phyloP scores from a whole-genome alignment of 2,113 vertebrate genomes.

The Collichthys lucidus region DNA sequence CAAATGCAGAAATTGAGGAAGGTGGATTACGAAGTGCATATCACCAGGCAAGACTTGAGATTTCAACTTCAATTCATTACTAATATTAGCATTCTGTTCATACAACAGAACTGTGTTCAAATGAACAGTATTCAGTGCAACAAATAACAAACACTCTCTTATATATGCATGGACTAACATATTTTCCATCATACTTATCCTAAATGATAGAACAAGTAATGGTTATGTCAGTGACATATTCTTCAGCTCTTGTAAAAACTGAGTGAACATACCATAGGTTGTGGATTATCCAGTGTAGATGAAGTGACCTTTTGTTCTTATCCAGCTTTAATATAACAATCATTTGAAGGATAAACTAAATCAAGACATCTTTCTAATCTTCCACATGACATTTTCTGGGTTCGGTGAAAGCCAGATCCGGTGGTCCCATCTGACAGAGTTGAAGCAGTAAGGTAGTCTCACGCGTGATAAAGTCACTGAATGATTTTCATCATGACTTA shows the following conservation, averaged over 20 bases:
- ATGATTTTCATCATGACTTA: conserved; percentile 17
- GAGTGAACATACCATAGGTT: neutral
- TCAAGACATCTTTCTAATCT: conserved; percentile 48
- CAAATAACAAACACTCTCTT: neutral
- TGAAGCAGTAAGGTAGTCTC: neutral
- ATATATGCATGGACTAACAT: neutral
- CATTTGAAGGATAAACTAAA: conserved; percentile 33
- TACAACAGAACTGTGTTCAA: no score
- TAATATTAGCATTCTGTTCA: no score
- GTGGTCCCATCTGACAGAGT: neutral
- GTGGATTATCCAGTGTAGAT: conserved; percentile 46
- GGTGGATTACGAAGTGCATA: neutral
- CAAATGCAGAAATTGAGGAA: neutral
- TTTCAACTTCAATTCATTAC: neutral
- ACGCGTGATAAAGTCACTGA: neutral
- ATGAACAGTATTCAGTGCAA: no score
- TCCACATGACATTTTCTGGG: conserved; percentile 1
- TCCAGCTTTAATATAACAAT: conserved; percentile 47
- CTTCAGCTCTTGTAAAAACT: neutral
- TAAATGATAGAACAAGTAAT: neutral
- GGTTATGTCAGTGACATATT: neutral
- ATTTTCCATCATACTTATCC: neutral
- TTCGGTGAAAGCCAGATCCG: neutral
- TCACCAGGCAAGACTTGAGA: neutral
- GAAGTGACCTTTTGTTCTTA: conserved; percentile 46